These are phyloP conservation scores for Bolinopsis microptera DNA, from an alignment of 37 sponge, comb jelly and placozoan species.

Conservation along the genomic window DNA sequence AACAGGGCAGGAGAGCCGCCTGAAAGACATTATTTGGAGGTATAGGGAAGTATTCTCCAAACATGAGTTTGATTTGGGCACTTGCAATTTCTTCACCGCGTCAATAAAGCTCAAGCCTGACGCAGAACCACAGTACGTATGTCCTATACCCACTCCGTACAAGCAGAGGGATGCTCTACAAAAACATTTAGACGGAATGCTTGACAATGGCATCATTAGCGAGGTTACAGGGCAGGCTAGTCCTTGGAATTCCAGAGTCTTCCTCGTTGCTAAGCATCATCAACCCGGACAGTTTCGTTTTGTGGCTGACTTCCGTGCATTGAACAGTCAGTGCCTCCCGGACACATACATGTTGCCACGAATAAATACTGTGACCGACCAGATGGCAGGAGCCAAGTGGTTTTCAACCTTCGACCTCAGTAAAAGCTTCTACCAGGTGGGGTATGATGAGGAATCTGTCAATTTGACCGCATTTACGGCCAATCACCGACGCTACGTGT, in stretches of 20 bases:
- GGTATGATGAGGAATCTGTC: background rate
- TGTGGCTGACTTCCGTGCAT: constrained; percentile 28
- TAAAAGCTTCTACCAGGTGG: constrained; percentile 27
- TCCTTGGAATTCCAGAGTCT: constrained; percentile 1
- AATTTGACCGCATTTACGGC: constrained; percentile 32
- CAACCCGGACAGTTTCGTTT: constrained; percentile 32
- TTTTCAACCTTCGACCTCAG: constrained; percentile 31
- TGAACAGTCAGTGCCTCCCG: constrained; percentile 38
- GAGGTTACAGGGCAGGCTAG: background rate
- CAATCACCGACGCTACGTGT: background rate
- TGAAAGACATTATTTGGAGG: background rate
- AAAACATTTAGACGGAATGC: background rate
- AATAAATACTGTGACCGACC: background rate
- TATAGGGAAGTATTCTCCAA: constrained; percentile 15
- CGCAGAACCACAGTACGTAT: constrained; percentile 31
- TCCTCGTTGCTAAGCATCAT: constrained; percentile 23
- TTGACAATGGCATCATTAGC: background rate
- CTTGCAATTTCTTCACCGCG: constrained; percentile 20
- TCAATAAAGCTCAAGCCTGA: constrained; percentile 1
- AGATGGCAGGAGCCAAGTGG: constrained; percentile 39
- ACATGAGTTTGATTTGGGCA: constrained; percentile 52
- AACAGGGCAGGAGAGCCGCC: background rate
- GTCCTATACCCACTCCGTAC: constrained; percentile 14
- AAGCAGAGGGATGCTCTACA: background rate
- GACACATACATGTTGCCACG: background rate